phyloP scores from a whole-genome alignment of 2,113 vertebrate species.

The Laticauda colubrina region DNA sequence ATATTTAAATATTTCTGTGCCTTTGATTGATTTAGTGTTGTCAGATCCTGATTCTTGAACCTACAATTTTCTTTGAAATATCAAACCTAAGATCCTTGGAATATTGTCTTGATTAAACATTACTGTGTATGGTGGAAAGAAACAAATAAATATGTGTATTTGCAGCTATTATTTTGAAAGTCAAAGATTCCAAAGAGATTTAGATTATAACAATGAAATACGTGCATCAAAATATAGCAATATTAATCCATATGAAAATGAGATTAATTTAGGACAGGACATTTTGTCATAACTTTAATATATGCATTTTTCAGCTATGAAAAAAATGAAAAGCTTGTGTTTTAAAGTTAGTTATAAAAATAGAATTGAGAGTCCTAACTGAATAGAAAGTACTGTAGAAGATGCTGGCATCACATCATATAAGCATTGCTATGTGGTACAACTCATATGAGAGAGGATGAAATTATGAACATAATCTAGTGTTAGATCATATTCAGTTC shows the following conservation, averaged over 20 bases:
- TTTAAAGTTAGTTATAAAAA: neutral
- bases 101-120: constrained; percentile 6
- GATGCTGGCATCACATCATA: neutral
- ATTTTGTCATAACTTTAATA: neutral
- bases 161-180: neutral
- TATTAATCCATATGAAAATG: neutral
- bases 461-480: neutral
- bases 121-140: neutral
- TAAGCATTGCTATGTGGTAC: neutral
- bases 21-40: neutral
- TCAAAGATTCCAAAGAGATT: neutral
- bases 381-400: neutral
- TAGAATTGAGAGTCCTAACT: neutral
- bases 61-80: neutral
- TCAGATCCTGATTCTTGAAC: neutral
- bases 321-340: neutral
- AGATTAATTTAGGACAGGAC: neutral
- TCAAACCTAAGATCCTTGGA: neutral
- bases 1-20: neutral
- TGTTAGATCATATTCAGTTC: neutral
- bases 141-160: fast-evolving
- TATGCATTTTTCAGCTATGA: neutral
- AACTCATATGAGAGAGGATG: no score
- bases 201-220: neutral
- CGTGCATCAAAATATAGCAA: neutral